Base-by-base conservation (phyloP, 2,888 invertebrate genomes). In the Polyommatus iphigenia region DNA sequence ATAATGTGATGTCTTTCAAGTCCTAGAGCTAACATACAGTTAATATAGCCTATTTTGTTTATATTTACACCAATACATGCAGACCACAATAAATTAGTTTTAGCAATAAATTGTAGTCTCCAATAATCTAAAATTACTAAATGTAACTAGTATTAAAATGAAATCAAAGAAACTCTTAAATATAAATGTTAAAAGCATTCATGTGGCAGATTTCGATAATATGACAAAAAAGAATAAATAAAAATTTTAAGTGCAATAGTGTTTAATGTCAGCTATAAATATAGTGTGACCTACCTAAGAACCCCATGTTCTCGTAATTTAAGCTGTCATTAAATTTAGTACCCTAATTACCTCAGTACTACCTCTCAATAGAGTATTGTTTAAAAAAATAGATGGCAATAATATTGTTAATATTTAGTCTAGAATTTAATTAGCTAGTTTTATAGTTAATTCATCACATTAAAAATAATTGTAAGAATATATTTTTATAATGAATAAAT, bases 41-140 rank as follows among this genome's bases (percentile, higher is more conserved):
- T 29, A n/a, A n/a, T n/a, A 10, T 67, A 67, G 67, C 67, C 20
- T 62, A 62, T 62, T 67, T 15, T 67, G 29, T 29, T 67, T 67
- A 67, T 67, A 67, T 67, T 29, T 67, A 67, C 67, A 67, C 67
- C 67, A 67, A 67, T 32, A 32, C 29, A 67, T 67, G 67, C 67
- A 67, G 67, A 67, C 67, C 67, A 32, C 67, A 67, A 32, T 32
- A 32, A 67, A 67, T 67, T 18, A 29, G 15, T 29, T 67, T 67
- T 32, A 15, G 18, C 13, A 67, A 67, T 67, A 13, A 67, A 67
- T 67, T 67, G 67, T 29, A 67, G 67, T 67, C 67, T 67, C 67
- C 29, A 67, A 67, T 13, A 67, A 67, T 67, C 29, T 67, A 15
- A 32, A 32, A 32, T 67, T 29, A 32, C 67, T 67, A 67, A 67